Percentiles rank a stretch among this genome's conserved stretches.
These are phyloP conservation scores for Fragum whitleyi DNA, from an alignment of 2,888 invertebrate species.

Conservation along the genomic window DNA sequence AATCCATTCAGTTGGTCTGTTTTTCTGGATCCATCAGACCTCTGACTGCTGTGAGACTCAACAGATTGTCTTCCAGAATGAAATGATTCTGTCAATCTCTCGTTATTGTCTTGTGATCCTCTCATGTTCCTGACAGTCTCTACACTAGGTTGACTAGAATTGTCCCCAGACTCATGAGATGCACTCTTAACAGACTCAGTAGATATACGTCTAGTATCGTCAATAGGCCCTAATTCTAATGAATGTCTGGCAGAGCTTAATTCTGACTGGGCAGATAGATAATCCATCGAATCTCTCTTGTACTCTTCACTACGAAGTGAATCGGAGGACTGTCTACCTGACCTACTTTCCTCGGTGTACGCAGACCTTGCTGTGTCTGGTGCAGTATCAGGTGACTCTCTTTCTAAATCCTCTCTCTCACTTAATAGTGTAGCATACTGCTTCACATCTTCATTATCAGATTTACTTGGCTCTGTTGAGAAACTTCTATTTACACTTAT, in stretches of 20 bases:
- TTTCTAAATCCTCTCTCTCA: constrained; percentile 21
- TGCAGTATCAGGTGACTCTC: constrained; percentile 35
- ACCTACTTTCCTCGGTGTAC: constrained; percentile 45
- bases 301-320: constrained; percentile 49
- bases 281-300: constrained; percentile 50
- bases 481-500: neutral
- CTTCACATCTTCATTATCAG: constrained; percentile 20
- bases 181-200: constrained; percentile 45
- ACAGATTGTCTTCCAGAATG: constrained; percentile 55
- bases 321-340: constrained; percentile 51
- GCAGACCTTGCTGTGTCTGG: constrained; percentile 41
- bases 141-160: constrained; percentile 48
- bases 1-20: constrained; percentile 35
- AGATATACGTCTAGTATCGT: constrained; percentile 32
- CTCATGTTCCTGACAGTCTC: constrained; percentile 53
- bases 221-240: constrained; percentile 27
- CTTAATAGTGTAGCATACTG: constrained; percentile 17
- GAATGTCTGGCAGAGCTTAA: constrained; percentile 27
- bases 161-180: constrained; percentile 24
- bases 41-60: constrained; percentile 50
- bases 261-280: constrained; percentile 17
- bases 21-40: constrained; percentile 42
- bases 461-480: constrained; percentile 9
- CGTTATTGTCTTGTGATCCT: constrained; percentile 49
- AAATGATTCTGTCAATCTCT: constrained; percentile 42